Percentiles rank a stretch among this genome's conserved stretches.
Conservation (phyloP, 2,797 vertebrate genomes). For the Chaunax sp. region DNA sequence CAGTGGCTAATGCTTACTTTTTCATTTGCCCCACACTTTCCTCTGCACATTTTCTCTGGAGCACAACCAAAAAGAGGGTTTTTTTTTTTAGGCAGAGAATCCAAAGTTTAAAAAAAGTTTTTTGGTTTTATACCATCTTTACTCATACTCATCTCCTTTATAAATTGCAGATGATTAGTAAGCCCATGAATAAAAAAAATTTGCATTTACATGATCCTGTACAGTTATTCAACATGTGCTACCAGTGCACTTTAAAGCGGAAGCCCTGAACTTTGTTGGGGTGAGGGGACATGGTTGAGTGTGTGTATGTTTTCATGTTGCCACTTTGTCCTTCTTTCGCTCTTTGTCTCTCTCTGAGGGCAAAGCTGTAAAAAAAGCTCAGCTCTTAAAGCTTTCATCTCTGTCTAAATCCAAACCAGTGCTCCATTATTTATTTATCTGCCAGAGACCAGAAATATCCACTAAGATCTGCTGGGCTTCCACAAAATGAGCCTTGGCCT, state of each 20-base stretch:
- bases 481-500: slow-evolving; percentile 60
- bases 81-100: slow-evolving; percentile 16
- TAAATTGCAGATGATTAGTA: slow-evolving; percentile 45
- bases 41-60: slow-evolving; percentile 42
- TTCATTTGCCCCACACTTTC: slow-evolving; percentile 40
- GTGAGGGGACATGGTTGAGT: slow-evolving; percentile 17
- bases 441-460: slow-evolving; percentile 68
- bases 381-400: slow-evolving; percentile 66
- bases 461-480: slow-evolving; percentile 58
- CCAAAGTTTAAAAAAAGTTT: slow-evolving; percentile 20
- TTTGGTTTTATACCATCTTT: slow-evolving; percentile 23
- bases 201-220: slow-evolving; percentile 26
- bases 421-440: slow-evolving; percentile 77
- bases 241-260: slow-evolving; percentile 21
- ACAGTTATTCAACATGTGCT: slow-evolving; percentile 22
- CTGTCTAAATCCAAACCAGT: slow-evolving; percentile 67
- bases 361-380: slow-evolving; percentile 65
- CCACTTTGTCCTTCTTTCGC: slow-evolving; percentile 36
- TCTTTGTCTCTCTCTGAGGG: slow-evolving; percentile 35
- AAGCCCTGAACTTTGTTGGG: slow-evolving; percentile 17
- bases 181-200: slow-evolving; percentile 36
- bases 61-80: slow-evolving; percentile 12
- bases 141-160: too few relatives aligned
- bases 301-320: slow-evolving; percentile 28
- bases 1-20: slow-evolving; percentile 40